Percentiles rank a stretch among this genome's conserved stretches.
Conservation (phyloP, 2,888 invertebrate genomes). For the Lasioglossum zephyrum region DNA sequence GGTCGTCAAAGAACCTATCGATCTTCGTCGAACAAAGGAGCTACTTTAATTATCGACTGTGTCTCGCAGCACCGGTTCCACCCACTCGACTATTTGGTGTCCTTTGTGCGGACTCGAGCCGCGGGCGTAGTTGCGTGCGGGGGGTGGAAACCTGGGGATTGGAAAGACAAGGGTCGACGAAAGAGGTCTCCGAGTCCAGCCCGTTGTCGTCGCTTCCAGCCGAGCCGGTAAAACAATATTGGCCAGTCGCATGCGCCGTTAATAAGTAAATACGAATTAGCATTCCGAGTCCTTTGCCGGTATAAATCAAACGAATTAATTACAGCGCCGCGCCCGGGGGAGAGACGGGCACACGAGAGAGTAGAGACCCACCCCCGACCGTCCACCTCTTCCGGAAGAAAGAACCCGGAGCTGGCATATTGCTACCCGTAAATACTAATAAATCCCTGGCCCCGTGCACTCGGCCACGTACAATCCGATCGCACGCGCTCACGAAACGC, state of each 20-base stretch:
- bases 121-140: conserved; percentile 57
- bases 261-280: conserved; percentile 82
- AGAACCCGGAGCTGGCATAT: conserved; percentile 75
- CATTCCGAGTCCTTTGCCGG: conserved; percentile 78
- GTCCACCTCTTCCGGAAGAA: conserved; percentile 58
- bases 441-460: conserved; percentile 67
- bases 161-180: conserved; percentile 41
- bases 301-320: conserved; percentile 82
- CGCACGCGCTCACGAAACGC: conserved; percentile 43
- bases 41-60: conserved; percentile 79
- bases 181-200: conserved; percentile 41
- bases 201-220: conserved; percentile 46
- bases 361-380: conserved; percentile 30
- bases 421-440: conserved; percentile 78
- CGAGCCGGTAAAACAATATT: conserved; percentile 73
- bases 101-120: conserved; percentile 69
- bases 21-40: conserved; percentile 79
- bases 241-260: conserved; percentile 73
- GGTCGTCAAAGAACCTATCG: conserved; percentile 77
- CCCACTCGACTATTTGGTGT: conserved; percentile 69
- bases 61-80: conserved; percentile 68
- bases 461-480: conserved; percentile 34
- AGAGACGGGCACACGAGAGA: background rate
- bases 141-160: background rate
- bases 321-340: conserved; percentile 61